These are phyloP conservation scores for Scopus umbretta DNA, from an alignment of 2,113 vertebrate species.

Conservation along the genomic window DNA sequence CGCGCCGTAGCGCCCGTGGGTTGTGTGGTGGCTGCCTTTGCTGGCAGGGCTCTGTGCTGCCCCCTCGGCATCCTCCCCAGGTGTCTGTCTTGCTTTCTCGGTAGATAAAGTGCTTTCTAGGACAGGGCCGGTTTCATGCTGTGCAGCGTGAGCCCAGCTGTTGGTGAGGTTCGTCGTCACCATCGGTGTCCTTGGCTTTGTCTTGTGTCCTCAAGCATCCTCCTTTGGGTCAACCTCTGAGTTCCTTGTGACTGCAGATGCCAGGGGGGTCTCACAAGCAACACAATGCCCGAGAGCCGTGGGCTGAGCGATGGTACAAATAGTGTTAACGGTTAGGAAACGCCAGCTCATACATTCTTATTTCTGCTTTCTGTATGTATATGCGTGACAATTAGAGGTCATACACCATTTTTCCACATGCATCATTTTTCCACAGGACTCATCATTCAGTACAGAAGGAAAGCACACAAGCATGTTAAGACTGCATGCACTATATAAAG, in stretches of 20 bases:
- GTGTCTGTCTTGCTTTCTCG: not conserved
- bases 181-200: rapidly evolving
- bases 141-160: not conserved
- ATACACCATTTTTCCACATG: not conserved
- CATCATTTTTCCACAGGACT: not conserved
- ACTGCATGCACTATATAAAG: rapidly evolving
- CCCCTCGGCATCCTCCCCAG: not conserved
- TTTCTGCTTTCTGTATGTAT: not conserved
- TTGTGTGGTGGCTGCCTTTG: not conserved
- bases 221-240: not conserved
- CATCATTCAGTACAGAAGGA: not conserved
- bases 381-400: not conserved
- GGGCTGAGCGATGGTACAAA: not conserved
- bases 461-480: rapidly evolving
- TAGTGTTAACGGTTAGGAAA: not conserved
- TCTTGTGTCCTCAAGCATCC: not conserved
- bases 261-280: not conserved
- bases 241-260: not conserved
- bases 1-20: rapidly evolving
- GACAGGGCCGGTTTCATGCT: not conserved
- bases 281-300: rapidly evolving
- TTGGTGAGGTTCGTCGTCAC: not conserved
- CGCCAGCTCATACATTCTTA: not conserved
- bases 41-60: not conserved
- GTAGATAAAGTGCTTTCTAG: not conserved